These are phyloP conservation scores for Cosmorhoe ocellata DNA, from an alignment of 2,888 invertebrate species.

Conservation along the genomic window DNA sequence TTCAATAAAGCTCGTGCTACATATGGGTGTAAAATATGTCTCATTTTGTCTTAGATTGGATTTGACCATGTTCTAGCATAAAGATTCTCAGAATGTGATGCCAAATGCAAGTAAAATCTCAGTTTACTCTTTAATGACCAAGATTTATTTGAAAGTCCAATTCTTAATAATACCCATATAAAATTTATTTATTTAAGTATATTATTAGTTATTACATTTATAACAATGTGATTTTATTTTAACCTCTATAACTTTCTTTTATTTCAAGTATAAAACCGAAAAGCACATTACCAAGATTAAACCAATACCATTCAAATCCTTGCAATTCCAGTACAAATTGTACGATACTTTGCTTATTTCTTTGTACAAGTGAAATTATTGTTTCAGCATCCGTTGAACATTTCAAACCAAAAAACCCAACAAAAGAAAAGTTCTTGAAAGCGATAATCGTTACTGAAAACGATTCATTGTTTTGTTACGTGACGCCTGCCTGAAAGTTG, in stretches of 20 bases:
- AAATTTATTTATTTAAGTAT: too few species aligned
- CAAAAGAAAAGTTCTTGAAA: conserved; percentile 30
- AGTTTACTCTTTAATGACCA: too few species aligned
- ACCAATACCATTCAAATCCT: conserved; percentile 6
- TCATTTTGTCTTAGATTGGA: too few species aligned
- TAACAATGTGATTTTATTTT: too few species aligned
- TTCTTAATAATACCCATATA: too few species aligned
- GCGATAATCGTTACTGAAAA: conserved; percentile 34
- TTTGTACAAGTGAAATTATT: conserved; percentile 23
- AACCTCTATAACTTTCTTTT: neutral
- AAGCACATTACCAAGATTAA: conserved; percentile 8
- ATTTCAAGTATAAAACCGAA: neutral
- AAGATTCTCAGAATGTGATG: too few species aligned
- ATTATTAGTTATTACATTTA: too few species aligned
- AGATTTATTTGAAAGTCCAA: too few species aligned
- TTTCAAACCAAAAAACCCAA: conserved; percentile 24
- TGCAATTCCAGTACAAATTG: neutral
- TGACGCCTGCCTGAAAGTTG: conserved; percentile 18
- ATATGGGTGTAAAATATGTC: too few species aligned
- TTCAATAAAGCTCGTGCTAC: too few species aligned
- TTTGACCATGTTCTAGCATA: too few species aligned
- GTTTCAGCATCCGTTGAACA: conserved; percentile 23
- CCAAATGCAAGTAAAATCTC: too few species aligned
- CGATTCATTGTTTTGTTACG: conserved; percentile 35
- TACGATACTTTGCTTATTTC: conserved; percentile 11